Base-by-base conservation (phyloP, 2,113 vertebrate genomes). In the Proterorhinus semilunaris region DNA sequence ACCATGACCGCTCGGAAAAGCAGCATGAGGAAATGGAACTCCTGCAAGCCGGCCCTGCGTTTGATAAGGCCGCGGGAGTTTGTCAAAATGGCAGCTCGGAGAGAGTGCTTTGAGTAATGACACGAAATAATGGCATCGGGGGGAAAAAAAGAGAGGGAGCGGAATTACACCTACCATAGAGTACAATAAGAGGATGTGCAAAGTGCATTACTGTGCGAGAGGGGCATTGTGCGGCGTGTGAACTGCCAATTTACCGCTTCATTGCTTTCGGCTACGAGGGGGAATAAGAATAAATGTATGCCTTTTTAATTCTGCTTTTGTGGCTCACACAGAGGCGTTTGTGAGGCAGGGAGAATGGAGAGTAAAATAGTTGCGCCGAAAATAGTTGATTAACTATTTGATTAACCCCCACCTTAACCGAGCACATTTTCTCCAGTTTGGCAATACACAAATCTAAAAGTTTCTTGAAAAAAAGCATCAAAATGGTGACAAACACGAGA, bases 191-290 rank as follows among this genome's bases (percentile, higher is more conserved):
- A 63, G 21, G 69, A 47, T 16, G 65, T 49, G 66, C 10, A 48
- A 65, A 7, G 27, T 70, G 74, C 57, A 62, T 42, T 51, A 74
- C 62, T 10, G 53, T 27, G 11, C 8, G 46, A 59, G 47, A 11
- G 36, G 52, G 69, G 55, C 55, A 66, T 54, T 71, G 69, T 62
- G 47, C 53, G 62, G 65, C 66, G 69, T 21, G 53, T 17, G 53
- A 54, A 68, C 74, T 64, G 58, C 68, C 79, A 83, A 80, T 88
- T 86, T 88, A 65, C 15, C 46, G 81, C 80, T 66, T 65, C 69
- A 59, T 57, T 69, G 27, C 74, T 74, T 11, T 87, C 55, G 16
- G 5, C 46, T 62, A 53, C 9, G 16, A 50, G 16, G 12, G 54
- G 13, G 70, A 71, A 62, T 71, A 49, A 43, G 10, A 6, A 67